These are phyloP conservation scores for Cotesia typhae DNA, from an alignment of 1,140 invertebrate genomes.

Conservation along the genomic window DNA sequence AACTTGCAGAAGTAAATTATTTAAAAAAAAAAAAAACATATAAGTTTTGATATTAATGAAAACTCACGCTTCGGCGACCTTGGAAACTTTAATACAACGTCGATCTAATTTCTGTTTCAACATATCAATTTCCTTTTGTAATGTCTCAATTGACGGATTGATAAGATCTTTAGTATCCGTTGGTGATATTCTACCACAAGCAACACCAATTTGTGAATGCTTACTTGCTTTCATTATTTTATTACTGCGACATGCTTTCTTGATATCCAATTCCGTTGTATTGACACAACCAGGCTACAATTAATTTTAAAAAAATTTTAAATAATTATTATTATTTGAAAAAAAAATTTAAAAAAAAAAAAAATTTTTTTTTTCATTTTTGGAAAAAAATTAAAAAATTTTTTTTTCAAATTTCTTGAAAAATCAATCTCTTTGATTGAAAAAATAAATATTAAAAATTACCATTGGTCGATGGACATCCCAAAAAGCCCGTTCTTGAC, in stretches of 20 bases:
- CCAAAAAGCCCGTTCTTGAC: slow-evolving; percentile 99
- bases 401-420: too few relatives aligned
- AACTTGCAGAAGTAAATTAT: slow-evolving; percentile 11
- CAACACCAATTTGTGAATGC: slow-evolving; percentile 64
- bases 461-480: slow-evolving; percentile 98
- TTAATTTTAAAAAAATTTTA: neutral
- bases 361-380: too few relatives aligned
- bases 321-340: too few relatives aligned
- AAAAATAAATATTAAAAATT: slow-evolving; percentile 45
- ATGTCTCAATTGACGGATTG: slow-evolving; percentile 63
- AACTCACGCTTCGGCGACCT: slow-evolving; percentile 95
- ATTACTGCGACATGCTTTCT: slow-evolving; percentile 92
- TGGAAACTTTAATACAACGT: slow-evolving; percentile 94
- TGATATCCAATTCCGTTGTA: slow-evolving; percentile 98
- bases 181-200: slow-evolving; percentile 71
- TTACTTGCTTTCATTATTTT: slow-evolving; percentile 70
- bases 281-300: slow-evolving; percentile 93
- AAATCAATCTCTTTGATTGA: too few relatives aligned
- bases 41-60: neutral
- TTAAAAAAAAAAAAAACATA: neutral
- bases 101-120: slow-evolving; percentile 83
- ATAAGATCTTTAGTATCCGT: slow-evolving; percentile 66
- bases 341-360: too few relatives aligned
- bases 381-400: too few relatives aligned
- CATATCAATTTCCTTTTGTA: slow-evolving; percentile 72